phyloP scores from a whole-genome alignment of 2,113 vertebrate genomes.

The Acanthisitta chloris region DNA sequence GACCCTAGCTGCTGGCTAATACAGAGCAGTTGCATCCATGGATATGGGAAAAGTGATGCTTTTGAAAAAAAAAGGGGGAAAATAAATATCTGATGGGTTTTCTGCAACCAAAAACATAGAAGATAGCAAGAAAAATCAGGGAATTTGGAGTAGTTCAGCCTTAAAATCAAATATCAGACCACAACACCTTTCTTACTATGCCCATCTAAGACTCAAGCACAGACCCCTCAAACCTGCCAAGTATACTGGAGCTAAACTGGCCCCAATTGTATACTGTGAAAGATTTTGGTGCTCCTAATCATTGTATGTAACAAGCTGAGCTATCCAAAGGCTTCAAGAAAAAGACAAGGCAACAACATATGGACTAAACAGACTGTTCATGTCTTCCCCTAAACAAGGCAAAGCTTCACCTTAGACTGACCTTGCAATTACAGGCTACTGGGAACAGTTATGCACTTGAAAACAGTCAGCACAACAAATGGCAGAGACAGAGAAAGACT shows the following conservation, averaged over 20 bases:
- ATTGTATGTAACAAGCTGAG: background rate
- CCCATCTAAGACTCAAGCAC: background rate
- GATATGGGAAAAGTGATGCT: background rate
- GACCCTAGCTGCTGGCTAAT: background rate
- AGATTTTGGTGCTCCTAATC: background rate
- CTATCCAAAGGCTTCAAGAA: constrained; percentile 1
- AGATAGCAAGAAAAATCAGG: background rate
- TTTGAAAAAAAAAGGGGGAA: background rate
- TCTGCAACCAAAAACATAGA: background rate
- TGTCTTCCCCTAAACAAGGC: background rate
- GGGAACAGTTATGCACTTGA: constrained; percentile 32
- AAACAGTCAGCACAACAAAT: background rate
- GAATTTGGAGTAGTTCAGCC: background rate
- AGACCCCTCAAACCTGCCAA: background rate
- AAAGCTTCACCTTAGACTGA: constrained; percentile 41
- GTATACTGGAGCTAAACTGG: background rate
- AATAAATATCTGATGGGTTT: background rate
- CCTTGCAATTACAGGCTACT: constrained; percentile 64
- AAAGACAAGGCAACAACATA: constrained; percentile 19
- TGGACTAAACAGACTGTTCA: background rate
- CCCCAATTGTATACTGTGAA: background rate
- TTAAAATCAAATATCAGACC: background rate
- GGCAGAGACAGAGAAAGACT: background rate
- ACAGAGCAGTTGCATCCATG: background rate
- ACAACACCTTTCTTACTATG: background rate